Base-by-base conservation (phyloP, 1,140 invertebrate species). In the Chelonus insularis region DNA sequence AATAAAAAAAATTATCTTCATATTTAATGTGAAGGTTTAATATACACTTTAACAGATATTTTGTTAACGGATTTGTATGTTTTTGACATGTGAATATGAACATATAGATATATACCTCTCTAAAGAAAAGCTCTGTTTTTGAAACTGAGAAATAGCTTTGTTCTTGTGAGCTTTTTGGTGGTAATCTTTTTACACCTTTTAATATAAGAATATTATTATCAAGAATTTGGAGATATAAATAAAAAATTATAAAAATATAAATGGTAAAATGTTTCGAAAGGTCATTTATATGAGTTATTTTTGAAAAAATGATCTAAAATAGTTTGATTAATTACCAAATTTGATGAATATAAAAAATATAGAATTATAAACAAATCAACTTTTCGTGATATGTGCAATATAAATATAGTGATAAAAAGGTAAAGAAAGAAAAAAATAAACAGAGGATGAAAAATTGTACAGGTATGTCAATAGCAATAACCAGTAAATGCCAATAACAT, bases 11-110 rank as follows among this genome's bases (percentile, higher is more conserved):
- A 4, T 7, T 25, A 2, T 32, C 1, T 25, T 8, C 9, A 4
- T 16, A 3, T 0, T n/a, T 48, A 5, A n/a, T 39, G 32, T 51
- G 16, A n/a, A n/a, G n/a, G n/a, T n/a, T n/a, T 37, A 48, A 2
- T 11, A 62, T 43, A 36, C 4, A 57, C 23, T 47, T 51, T 36
- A 11, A 21, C 7, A 34, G 54, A 52, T n/a, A 57, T 74, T 75
- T 76, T 71, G 75, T 75, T 73, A 77, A 75, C 75, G 71, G 68
- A 64, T 63, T 68, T 73, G 77, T 70, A 72, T 81, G 79, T 66
- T 74, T 62, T 58, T 81, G 79, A 81, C 79, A 76, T 73, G 74
- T 73, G 75, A 72, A 80, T 80, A 79, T 79, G n/a, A n/a, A n/a
- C n/a, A n/a, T n/a, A n/a, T n/a, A n/a, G n/a, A n/a, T n/a, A n/a